These are phyloP conservation scores for Pelusios castaneus DNA, from an alignment of 2,113 vertebrate species.

Conservation along the genomic window DNA sequence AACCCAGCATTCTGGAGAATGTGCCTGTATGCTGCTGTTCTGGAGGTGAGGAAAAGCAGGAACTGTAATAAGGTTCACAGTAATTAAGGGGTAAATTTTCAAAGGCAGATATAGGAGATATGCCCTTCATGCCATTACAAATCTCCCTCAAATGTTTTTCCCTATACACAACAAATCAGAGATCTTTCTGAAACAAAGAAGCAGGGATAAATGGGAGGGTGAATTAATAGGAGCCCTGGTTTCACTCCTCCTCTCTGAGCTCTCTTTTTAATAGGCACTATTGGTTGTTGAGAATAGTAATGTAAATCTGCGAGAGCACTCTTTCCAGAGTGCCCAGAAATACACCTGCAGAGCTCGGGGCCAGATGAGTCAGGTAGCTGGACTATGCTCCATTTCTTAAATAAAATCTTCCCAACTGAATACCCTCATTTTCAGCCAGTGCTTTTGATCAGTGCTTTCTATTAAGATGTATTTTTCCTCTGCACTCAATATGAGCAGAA, in stretches of 20 bases:
- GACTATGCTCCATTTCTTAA: constrained; percentile 33
- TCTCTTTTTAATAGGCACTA: constrained; percentile 43
- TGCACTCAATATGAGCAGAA: background rate
- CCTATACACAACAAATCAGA: constrained; percentile 29
- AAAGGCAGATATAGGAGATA: rapidly evolving
- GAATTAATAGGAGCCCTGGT: constrained; percentile 38
- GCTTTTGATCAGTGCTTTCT: constrained; percentile 14
- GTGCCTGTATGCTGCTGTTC: rapidly evolving
- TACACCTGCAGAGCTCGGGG: constrained; percentile 53
- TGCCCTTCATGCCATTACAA: background rate
- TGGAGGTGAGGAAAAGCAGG: background rate
- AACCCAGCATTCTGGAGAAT: background rate
- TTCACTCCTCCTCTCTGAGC: constrained; percentile 55
- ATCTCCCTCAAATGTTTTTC: background rate
- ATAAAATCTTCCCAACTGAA: constrained; percentile 21
- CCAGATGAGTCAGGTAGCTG: background rate
- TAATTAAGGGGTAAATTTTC: background rate
- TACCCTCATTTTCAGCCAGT: constrained; percentile 7
- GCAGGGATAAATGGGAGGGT: constrained; percentile 1
- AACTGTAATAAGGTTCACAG: rapidly evolving
- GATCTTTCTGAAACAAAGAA: constrained; percentile 15
- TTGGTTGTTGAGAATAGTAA: constrained; percentile 70
- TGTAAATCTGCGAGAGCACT: constrained; percentile 72
- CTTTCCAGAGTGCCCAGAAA: constrained; percentile 42
- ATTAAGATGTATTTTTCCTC: background rate